These are phyloP conservation scores for Corythaixoides concolor DNA, from an alignment of 2,113 vertebrate genomes.

Conservation along the genomic window DNA sequence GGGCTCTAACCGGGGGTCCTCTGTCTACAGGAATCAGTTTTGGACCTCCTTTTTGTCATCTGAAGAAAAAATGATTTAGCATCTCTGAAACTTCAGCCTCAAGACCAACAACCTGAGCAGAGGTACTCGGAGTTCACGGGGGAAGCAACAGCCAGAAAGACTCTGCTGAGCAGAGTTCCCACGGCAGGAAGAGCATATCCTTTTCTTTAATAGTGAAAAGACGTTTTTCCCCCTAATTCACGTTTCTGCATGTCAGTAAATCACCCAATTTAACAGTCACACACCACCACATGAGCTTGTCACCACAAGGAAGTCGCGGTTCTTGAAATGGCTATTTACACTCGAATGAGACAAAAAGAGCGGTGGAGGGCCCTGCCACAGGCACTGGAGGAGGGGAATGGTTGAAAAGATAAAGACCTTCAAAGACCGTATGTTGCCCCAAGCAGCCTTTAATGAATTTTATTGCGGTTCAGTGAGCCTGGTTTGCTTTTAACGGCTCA, in stretches of 20 bases:
- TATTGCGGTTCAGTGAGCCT: constrained; percentile 23
- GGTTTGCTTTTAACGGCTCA: neutral
- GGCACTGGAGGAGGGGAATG: neutral
- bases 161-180: neutral
- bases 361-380: neutral
- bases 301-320: neutral
- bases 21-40: fast-evolving
- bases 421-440: neutral
- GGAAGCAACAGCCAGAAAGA: neutral
- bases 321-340: neutral
- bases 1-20: neutral
- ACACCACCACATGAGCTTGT: neutral
- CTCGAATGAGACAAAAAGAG: neutral
- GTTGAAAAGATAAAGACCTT: constrained; percentile 40
- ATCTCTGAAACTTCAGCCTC: neutral
- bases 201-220: neutral
- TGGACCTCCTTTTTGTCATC: neutral
- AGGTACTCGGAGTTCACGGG: neutral
- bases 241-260: neutral
- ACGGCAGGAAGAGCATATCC: neutral
- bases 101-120: neutral
- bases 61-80: neutral
- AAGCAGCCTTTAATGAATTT: constrained; percentile 41
- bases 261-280: neutral
- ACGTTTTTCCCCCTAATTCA: neutral